phyloP scores from a whole-genome alignment of 2,888 invertebrate genomes.

The Mythimna loreyi region DNA sequence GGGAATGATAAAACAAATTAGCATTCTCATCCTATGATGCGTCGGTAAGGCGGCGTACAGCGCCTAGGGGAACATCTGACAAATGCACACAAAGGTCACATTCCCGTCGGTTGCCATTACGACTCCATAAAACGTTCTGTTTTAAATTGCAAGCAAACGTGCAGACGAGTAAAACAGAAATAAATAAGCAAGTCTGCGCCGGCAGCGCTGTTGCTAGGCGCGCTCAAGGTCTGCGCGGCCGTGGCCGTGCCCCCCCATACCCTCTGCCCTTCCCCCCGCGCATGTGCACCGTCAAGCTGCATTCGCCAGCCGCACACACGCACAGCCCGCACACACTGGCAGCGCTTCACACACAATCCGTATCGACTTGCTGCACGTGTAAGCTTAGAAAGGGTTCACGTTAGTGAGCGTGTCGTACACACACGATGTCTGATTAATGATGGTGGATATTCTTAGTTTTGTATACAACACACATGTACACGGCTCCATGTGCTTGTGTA shows the following conservation, averaged over 20 bases:
- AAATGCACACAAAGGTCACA: conserved; percentile 70
- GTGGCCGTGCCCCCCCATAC: conserved; percentile 79
- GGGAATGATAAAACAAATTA: conserved; percentile 65
- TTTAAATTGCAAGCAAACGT: conserved; percentile 83
- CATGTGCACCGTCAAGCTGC: conserved; percentile 83
- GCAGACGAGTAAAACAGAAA: conserved; percentile 87
- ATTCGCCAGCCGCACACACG: conserved; percentile 70
- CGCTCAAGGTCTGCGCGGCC: conserved; percentile 87
- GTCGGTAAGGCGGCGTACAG: conserved; percentile 11
- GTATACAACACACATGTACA: conserved; percentile 60
- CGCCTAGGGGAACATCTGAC: conserved; percentile 65
- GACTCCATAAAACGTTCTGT: conserved; percentile 83
- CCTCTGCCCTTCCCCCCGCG: conserved; percentile 70
- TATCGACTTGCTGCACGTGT: conserved; percentile 63
- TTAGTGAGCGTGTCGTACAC: conserved; percentile 68
- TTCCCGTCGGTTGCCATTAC: conserved; percentile 73
- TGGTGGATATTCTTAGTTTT: conserved; percentile 70
- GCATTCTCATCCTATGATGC: conserved; percentile 59
- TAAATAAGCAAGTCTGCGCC: conserved; percentile 79
- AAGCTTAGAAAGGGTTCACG: conserved; percentile 68
- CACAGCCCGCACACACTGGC: conserved; percentile 54
- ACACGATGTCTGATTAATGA: conserved; percentile 72
- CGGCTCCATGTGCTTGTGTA: conserved; percentile 62
- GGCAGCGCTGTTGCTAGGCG: conserved; percentile 87
- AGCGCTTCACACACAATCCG: conserved; percentile 38